phyloP scores from a whole-genome alignment of 2,113 vertebrate species.

The Clarias gariepinus region DNA sequence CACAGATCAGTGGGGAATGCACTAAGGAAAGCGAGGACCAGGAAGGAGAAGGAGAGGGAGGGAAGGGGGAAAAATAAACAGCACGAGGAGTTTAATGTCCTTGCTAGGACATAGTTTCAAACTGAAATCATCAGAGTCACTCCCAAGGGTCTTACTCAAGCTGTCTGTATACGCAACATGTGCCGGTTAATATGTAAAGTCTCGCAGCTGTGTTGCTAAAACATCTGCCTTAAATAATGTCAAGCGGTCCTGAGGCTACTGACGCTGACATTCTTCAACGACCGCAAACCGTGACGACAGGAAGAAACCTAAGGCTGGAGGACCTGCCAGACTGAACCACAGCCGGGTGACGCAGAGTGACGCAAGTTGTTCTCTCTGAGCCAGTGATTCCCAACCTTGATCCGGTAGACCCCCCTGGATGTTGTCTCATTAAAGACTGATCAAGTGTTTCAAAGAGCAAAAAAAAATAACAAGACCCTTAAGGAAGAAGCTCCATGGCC shows the following conservation, averaged over 20 bases:
- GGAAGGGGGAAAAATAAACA: not conserved
- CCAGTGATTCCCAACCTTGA: not conserved
- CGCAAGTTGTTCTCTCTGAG: not conserved
- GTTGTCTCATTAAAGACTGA: not conserved
- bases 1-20: slow-evolving; percentile 57
- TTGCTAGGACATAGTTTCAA: slow-evolving; percentile 41
- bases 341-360: not conserved
- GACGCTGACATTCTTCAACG: not conserved
- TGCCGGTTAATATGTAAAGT: not conserved
- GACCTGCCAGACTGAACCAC: not conserved
- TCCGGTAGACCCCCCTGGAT: not conserved
- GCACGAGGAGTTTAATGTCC: not conserved
- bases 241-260: not conserved
- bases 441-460: not conserved
- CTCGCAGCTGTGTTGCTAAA: slow-evolving; percentile 11
- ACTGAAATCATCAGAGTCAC: slow-evolving; percentile 37
- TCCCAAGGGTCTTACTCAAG: slow-evolving; percentile 25
- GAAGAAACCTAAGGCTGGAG: not conserved
- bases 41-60: not conserved
- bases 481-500: not conserved
- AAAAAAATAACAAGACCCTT: not conserved
- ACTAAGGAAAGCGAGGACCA: too few relatives aligned
- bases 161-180: slow-evolving; percentile 23
- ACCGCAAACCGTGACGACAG: not conserved
- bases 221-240: slow-evolving; percentile 20